These are phyloP conservation scores for Campylomormyrus numenius DNA, from an alignment of 2,113 vertebrate species.

Conservation along the genomic window DNA sequence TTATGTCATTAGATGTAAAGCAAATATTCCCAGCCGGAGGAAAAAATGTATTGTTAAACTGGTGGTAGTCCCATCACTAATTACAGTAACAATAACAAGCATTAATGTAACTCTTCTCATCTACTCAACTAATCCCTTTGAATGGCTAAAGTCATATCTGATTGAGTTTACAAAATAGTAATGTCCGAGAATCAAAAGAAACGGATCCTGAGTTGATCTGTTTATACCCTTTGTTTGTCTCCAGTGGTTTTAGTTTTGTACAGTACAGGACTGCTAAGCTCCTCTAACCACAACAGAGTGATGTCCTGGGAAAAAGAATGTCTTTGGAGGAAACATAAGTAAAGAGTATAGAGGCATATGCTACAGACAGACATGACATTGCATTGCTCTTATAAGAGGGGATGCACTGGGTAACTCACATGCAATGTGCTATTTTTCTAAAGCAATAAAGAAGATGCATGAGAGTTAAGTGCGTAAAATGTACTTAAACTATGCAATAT, in stretches of 20 bases:
- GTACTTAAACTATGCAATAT: background rate
- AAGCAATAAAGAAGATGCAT: background rate
- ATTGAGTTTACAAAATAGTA: background rate
- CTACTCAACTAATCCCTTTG: background rate
- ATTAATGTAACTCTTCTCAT: background rate
- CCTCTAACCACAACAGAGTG: background rate
- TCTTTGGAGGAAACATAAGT: background rate
- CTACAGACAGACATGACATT: background rate
- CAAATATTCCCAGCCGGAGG: background rate
- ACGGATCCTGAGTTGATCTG: background rate
- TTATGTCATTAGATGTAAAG: background rate
- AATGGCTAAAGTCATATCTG: background rate
- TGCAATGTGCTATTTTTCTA: background rate
- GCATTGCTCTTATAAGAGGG: background rate
- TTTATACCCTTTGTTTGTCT: background rate
- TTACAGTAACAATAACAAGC: background rate
- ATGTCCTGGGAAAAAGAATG: background rate
- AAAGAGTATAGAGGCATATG: background rate
- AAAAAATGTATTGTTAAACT: background rate
- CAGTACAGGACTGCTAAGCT: background rate
- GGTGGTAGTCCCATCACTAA: background rate
- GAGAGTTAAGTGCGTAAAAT: background rate
- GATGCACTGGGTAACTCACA: background rate
- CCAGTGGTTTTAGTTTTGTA: background rate
- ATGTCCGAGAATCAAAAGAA: background rate